phyloP scores from a whole-genome alignment of 2,888 invertebrate species.

The Xanthorhoe spadicearia region DNA sequence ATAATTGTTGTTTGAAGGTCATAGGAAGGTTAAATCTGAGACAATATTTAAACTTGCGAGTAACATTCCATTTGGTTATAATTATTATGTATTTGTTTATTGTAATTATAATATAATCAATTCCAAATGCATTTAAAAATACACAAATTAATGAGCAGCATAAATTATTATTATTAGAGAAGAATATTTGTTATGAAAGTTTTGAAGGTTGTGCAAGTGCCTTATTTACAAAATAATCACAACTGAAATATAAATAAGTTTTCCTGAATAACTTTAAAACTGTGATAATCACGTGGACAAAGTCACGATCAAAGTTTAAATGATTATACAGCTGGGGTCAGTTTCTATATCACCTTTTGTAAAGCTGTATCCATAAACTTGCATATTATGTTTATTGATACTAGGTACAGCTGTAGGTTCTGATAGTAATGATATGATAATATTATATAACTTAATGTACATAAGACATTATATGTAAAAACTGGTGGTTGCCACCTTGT shows the following conservation, averaged over 20 bases:
- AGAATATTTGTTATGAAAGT: neutral
- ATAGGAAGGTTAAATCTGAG: constrained; percentile 58
- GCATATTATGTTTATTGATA: constrained; percentile 21
- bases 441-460: neutral
- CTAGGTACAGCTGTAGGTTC: neutral
- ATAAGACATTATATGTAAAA: constrained; percentile 1
- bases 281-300: constrained; percentile 54
- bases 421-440: neutral
- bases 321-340: constrained; percentile 48
- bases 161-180: neutral
- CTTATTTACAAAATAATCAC: constrained; percentile 22
- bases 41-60: neutral
- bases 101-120: constrained; percentile 16
- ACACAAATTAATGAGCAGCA: neutral
- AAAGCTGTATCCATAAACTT: constrained; percentile 16
- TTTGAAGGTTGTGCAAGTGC: constrained; percentile 35
- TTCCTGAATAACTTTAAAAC: constrained; percentile 25
- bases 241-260: constrained; percentile 2
- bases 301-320: constrained; percentile 45
- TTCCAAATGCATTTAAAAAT: constrained; percentile 20
- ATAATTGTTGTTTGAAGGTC: constrained; percentile 51
- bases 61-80: constrained; percentile 16
- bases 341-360: constrained; percentile 32
- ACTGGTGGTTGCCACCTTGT: neutral
- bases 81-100: neutral